Conservation (phyloP, 2,113 vertebrate species). For the Chelonoidis abingdonii region DNA sequence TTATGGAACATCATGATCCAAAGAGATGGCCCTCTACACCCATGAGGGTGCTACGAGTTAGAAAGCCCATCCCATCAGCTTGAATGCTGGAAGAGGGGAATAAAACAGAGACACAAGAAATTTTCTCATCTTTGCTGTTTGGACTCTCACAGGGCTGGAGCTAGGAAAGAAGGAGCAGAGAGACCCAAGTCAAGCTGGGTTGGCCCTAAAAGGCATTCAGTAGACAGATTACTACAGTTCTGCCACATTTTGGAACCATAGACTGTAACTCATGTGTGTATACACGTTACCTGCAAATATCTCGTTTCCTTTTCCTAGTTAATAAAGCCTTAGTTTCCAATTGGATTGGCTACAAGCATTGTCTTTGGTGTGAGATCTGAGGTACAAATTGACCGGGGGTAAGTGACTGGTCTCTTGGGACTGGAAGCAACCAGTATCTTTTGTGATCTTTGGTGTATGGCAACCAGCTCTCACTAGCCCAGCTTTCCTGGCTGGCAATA, state of each 20-base stretch:
- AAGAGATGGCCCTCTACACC: not conserved
- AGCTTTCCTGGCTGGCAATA: not conserved
- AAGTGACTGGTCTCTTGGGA: not conserved
- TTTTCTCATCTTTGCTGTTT: not conserved
- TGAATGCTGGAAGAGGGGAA: not conserved
- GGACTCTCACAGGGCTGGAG: not conserved
- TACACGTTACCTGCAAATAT: not conserved
- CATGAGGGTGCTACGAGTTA: not conserved
- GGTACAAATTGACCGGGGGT: not conserved
- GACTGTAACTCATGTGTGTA: not conserved
- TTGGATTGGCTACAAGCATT: not conserved
- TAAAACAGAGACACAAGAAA: not conserved
- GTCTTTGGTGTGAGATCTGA: not conserved
- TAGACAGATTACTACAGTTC: not conserved
- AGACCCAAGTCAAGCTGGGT: not conserved
- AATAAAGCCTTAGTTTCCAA: not conserved
- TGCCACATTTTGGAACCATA: not conserved
- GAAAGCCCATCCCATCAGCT: not conserved
- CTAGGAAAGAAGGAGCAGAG: not conserved
- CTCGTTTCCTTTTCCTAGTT: not conserved
- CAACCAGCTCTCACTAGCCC: too few relatives aligned
- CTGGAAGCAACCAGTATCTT: not conserved
- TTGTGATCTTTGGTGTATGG: not conserved
- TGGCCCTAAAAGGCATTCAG: not conserved
- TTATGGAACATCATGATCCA: not conserved